phyloP scores from a whole-genome alignment of 2,113 vertebrate genomes.

The Pipa parva region DNA sequence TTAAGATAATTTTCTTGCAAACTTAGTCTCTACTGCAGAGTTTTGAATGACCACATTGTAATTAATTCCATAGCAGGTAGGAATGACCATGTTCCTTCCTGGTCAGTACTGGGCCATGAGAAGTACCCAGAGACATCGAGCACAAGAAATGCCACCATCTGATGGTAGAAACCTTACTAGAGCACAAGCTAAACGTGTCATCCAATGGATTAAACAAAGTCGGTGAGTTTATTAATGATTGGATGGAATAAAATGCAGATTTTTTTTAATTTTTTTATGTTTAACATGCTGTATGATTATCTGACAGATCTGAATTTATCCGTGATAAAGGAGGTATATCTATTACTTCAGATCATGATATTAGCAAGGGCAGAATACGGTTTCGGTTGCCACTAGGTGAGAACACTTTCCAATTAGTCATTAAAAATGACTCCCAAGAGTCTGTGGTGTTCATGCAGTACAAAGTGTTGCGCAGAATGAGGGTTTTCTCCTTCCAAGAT shows the following conservation, averaged over 20 bases:
- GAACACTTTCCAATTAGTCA: slow-evolving; percentile 49
- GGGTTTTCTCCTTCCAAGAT: slow-evolving; percentile 54
- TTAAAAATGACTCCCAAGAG: slow-evolving; percentile 63
- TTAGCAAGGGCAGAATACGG: slow-evolving; percentile 59
- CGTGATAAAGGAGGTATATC: slow-evolving; percentile 65
- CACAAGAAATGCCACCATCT: neutral
- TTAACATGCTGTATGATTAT: neutral
- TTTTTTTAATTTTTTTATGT: slow-evolving; percentile 1
- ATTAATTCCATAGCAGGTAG: neutral
- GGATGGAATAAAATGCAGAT: neutral
- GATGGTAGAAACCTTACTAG: neutral
- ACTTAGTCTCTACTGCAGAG: no score
- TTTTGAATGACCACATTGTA: no score
- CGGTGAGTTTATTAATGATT: neutral
- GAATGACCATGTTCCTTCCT: neutral
- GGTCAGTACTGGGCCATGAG: neutral
- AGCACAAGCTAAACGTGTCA: neutral
- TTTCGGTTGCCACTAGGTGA: slow-evolving; percentile 49
- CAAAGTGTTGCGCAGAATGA: slow-evolving; percentile 44
- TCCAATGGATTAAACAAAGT: slow-evolving; percentile 9
- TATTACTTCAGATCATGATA: slow-evolving; percentile 52
- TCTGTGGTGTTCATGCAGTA: slow-evolving; percentile 65
- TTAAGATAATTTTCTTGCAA: no score
- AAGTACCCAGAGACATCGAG: neutral
- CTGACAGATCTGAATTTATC: slow-evolving; percentile 61